Evolutionary conservation across 2,888 invertebrate genomes (phyloP).

Genomic region (Diadegma fenestrale): DNA sequence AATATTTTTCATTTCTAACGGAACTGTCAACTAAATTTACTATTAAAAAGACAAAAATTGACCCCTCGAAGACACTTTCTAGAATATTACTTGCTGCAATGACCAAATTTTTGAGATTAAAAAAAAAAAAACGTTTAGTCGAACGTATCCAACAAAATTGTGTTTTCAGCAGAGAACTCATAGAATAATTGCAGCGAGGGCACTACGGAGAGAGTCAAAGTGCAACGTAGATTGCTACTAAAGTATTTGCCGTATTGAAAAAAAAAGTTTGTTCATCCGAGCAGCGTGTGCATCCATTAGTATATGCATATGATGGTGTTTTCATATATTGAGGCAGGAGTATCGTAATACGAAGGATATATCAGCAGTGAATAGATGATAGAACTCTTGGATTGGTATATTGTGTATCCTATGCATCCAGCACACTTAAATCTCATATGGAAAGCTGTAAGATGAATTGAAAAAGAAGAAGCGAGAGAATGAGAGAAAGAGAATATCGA

Average conservation of each 20-base stretch:
- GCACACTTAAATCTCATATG: conserved; percentile 20
- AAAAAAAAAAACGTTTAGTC: too few relatives aligned
- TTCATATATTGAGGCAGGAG: background rate
- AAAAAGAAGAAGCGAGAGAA: conserved; percentile 34
- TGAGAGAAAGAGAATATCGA: conserved; percentile 36
- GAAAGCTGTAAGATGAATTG: conserved; percentile 61
- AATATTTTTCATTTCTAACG: too few relatives aligned
- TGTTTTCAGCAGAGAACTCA: conserved; percentile 29
- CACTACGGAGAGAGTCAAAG: conserved; percentile 26
- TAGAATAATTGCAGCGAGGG: background rate
- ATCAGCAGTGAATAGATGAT: conserved; percentile 16
- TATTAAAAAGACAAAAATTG: too few relatives aligned
- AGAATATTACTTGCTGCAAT: too few relatives aligned
- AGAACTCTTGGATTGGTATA: conserved; percentile 14
- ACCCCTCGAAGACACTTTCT: too few relatives aligned
- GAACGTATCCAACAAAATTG: too few relatives aligned
- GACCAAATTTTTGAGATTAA: too few relatives aligned
- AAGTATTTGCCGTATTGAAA: conserved; percentile 57
- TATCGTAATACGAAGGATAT: conserved; percentile 1
- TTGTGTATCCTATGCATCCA: conserved; percentile 9
- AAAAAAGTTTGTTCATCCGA: conserved; percentile 62
- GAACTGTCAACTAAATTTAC: too few relatives aligned
- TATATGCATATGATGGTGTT: background rate
- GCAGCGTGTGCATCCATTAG: conserved; percentile 20
- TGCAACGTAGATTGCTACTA: conserved; percentile 41